Percentiles rank a stretch among this genome's conserved stretches.
Evolutionary conservation across 2,888 invertebrate species (phyloP).

Genomic region (Coremacera marginata): DNA sequence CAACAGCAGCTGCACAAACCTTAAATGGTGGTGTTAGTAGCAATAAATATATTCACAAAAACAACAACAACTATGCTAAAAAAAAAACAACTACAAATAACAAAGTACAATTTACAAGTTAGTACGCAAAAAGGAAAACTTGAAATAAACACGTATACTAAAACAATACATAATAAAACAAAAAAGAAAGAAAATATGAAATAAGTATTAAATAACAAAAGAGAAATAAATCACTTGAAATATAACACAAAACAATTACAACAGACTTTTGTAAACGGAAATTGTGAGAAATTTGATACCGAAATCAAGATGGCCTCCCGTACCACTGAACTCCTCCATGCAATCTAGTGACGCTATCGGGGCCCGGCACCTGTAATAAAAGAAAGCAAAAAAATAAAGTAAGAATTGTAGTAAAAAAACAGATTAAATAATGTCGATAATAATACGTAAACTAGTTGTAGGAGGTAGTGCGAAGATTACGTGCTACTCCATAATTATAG

Average conservation of each 20-base stretch:
- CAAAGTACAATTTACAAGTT: background rate
- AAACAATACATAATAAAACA: background rate
- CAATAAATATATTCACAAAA: background rate
- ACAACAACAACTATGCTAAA: constrained; percentile 3
- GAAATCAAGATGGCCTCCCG: constrained; percentile 72
- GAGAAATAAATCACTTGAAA: constrained; percentile 21
- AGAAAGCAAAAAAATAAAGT: background rate
- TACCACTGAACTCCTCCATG: constrained; percentile 92
- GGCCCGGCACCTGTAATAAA: constrained; percentile 82
- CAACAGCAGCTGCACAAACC: constrained; percentile 30
- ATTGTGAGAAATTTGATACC: constrained; percentile 66
- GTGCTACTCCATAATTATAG: background rate
- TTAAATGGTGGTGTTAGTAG: background rate
- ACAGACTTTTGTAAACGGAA: constrained; percentile 33
- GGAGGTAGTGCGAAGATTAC: too few species aligned
- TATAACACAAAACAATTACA: constrained; percentile 12
- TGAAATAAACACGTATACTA: constrained; percentile 10
- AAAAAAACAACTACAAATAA: constrained; percentile 35
- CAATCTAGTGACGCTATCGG: constrained; percentile 93
- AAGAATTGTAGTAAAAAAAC: background rate
- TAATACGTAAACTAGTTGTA: too few species aligned
- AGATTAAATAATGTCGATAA: background rate
- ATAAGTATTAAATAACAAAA: constrained; percentile 30
- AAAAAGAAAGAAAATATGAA: constrained; percentile 32
- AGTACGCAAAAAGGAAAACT: constrained; percentile 5